These are phyloP conservation scores for Toxostoma redivivum DNA, from an alignment of 2,113 vertebrate genomes.

Conservation along the genomic window DNA sequence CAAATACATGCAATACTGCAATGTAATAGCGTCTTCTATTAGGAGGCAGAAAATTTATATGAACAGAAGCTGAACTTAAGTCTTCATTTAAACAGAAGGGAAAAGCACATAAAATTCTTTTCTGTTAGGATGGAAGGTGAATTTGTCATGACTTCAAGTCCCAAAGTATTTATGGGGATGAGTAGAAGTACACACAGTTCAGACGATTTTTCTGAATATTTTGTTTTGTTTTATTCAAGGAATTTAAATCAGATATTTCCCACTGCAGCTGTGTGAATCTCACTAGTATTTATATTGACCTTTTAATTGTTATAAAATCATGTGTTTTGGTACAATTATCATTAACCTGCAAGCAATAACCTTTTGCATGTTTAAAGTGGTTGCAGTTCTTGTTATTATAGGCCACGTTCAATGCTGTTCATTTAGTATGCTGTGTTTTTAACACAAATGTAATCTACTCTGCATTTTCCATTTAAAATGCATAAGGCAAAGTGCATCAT, in stretches of 20 bases:
- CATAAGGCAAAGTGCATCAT: constrained; percentile 85
- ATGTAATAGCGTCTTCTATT: background rate
- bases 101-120: background rate
- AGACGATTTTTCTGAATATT: background rate
- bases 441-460: constrained; percentile 76
- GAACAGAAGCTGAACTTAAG: background rate
- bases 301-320: constrained; percentile 71
- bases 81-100: background rate
- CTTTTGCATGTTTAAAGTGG: constrained; percentile 66
- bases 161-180: background rate
- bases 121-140: background rate
- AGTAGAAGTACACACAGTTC: background rate
- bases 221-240: background rate
- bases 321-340: constrained; percentile 70
- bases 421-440: constrained; percentile 73
- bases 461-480: constrained; percentile 83
- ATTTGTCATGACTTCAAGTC: background rate
- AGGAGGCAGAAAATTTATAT: background rate
- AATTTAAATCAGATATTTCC: constrained; percentile 23
- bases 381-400: constrained; percentile 66
- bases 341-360: constrained; percentile 71
- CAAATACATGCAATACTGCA: background rate
- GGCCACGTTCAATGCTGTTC: constrained; percentile 66
- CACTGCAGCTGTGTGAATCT: constrained; percentile 22
- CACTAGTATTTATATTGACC: constrained; percentile 57